Evolutionary conservation across 2,888 invertebrate genomes (phyloP), one percentile per base, ranked within the genome.

Genomic region (Pheosia gnoma): DNA sequence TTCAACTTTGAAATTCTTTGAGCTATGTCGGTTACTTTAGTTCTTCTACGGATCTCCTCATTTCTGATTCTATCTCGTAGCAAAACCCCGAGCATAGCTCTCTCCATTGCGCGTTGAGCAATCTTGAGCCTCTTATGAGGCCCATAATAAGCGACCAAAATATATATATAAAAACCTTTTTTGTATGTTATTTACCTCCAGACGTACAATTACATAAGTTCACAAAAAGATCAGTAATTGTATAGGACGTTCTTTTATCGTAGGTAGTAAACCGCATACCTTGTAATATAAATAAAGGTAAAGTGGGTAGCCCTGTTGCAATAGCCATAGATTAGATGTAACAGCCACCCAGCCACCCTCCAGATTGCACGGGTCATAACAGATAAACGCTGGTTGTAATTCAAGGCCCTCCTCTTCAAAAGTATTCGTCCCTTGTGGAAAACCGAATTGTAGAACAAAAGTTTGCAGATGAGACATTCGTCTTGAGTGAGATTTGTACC

Each of bases 321-420:
- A 76, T 75, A 68, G 75, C 78, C 78, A 81, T 85, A 87, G 83
- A 86, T 86, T 83, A 86, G 79, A 73, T 64, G 60, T 64, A 74
- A 82, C 80, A 81, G 81, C 83, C 79, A 75, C 74, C 75, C 66
- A 62, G 51, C 45, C 69, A 45, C 77, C 77, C 78, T 72, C 78
- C 84, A 87, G 86, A 88, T 89, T 88, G 89, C 87, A 85, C 78
- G 84, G 85, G 82, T 88, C 89, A 89, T 89, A 89, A 88, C 85
- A 87, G 89, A 89, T 88, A 89, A 89, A 88, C 87, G 86, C 70
- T 73, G 82, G 79, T 78, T 80, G 88, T 88, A 87, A 85, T 84
- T 88, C 84, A 82, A 82, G 78, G 75, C 81, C 83, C 77, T 66
- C 68, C 74, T 73, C 77, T 69, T 75, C 72, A 69, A 72, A 75